Evolutionary conservation across 1,140 invertebrate species (phyloP).

Genomic region (Trichonephila clavata): DNA sequence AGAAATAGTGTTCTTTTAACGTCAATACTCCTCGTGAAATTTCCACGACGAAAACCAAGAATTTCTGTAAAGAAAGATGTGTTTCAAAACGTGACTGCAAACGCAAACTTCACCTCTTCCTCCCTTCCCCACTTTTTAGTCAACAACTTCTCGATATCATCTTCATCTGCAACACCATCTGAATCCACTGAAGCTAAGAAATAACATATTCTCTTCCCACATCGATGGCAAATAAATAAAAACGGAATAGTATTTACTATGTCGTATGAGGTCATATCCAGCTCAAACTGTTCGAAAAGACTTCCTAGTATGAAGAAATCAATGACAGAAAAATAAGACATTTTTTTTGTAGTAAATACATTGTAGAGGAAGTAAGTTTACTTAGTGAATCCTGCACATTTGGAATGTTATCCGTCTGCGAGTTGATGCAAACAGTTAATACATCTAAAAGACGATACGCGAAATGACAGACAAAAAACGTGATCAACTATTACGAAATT

Average conservation of each 20-base stretch:
- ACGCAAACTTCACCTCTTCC: not conserved
- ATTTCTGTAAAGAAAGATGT: not conserved
- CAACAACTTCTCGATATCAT: not conserved
- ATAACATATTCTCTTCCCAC: not conserved
- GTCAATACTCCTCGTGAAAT: too few species aligned
- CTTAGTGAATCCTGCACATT: slow-evolving; percentile 4
- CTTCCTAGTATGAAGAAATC: slow-evolving; percentile 28
- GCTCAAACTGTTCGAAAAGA: not conserved
- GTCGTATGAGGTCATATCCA: not conserved
- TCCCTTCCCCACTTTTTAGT: not conserved
- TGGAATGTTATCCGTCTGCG: not conserved
- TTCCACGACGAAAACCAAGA: too few species aligned
- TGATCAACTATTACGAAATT: not conserved
- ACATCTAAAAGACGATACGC: slow-evolving; percentile 1
- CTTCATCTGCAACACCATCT: slow-evolving; percentile 2
- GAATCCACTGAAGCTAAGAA: slow-evolving; percentile 31
- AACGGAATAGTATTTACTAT: slow-evolving; percentile 25
- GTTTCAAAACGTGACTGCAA: not conserved
- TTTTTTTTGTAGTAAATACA: not conserved
- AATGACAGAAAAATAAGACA: not conserved
- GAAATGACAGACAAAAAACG: slow-evolving; percentile 1
- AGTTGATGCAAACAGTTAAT: not conserved
- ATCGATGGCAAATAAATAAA: slow-evolving; percentile 36
- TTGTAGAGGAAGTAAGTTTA: not conserved
- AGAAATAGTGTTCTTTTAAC: too few species aligned